Base-by-base conservation (phyloP, 2,797 vertebrate species). In the Scomberomorus guttatus region DNA sequence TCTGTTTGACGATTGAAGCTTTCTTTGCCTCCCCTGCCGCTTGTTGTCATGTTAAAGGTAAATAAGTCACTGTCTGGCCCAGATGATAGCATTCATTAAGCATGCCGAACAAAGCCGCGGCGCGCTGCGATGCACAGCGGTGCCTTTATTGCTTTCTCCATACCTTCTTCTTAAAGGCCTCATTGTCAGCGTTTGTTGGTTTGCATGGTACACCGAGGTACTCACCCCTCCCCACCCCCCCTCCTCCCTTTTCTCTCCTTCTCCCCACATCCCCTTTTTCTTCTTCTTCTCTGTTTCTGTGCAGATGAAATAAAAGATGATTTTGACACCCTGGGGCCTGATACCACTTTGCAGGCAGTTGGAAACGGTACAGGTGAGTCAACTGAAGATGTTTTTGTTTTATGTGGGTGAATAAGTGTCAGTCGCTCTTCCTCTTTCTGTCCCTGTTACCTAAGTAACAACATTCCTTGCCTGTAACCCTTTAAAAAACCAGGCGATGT, bases 251-350 rank as follows among this genome's bases (percentile, higher is more conserved):
- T 10, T 2, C n/a, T 18, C 44, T 66, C 46, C 22, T 48, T 83
- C 83, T 77, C 46, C 29, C 13, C 13, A 11, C 12, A 11, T 39
- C 39, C 39, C 39, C 48, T 90, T 56, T 54, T 62, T 64, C 48
- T 76, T 62, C 51, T 76, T 52, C 57, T 61, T 11, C 72, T 54
- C 65, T 85, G 61, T 90, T 59, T 88, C 73, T 82, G 48, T 89
- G 71, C 96, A 99, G 98, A 99, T 96, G 98, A 99, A 96, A 98
- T 99, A 92, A 99, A 99, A 93, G 98, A 98, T 92, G 98, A 98
- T 81, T 99, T 97, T 87, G 98, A 98, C 95, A 95, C 96, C 91
- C 93, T 99, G 96, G 97, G 97, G 93, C 94, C 97, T 42, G 98
- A 98, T 88, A 93, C 96, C 93, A 79, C 96, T 81, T 92, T 98